A percentile compares a stretch with the other conserved stretches of the same genome.
Evolutionary conservation across 2,113 vertebrate species (phyloP).

Genomic region (Psophia crepitans): DNA sequence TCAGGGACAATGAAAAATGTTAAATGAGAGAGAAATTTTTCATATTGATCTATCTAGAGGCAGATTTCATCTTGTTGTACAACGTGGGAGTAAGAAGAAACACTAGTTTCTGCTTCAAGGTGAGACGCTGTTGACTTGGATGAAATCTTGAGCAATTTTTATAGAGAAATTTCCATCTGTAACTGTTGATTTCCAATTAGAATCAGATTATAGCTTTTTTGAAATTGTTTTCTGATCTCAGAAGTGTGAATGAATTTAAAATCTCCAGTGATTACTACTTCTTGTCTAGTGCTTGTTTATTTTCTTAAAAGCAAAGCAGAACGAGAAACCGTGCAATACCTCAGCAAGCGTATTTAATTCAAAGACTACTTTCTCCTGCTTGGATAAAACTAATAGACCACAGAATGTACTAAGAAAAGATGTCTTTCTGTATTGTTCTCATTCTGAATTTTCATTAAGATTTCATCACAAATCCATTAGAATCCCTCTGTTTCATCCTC

Average conservation of each 20-base stretch:
- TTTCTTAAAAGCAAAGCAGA: not conserved
- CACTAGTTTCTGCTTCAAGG: not conserved
- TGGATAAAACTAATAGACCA: not conserved
- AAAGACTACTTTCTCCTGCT: not conserved
- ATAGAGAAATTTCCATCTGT: not conserved
- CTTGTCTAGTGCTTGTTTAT: not conserved
- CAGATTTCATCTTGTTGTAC: not conserved
- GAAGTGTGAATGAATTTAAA: not conserved
- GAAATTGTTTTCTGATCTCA: not conserved
- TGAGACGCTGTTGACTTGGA: not conserved
- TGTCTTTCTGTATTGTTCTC: not conserved
- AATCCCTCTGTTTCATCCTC: not conserved
- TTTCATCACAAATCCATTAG: not conserved
- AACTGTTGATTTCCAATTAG: not conserved
- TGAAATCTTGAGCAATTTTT: not conserved
- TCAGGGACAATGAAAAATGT: not conserved
- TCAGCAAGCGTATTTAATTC: not conserved
- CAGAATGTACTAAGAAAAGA: not conserved
- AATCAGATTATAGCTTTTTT: not conserved
- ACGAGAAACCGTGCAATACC: not conserved
- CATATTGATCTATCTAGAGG: not conserved
- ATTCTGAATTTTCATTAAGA: not conserved
- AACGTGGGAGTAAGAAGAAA: not conserved
- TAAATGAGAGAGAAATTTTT: not conserved
- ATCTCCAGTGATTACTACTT: not conserved